phyloP scores from a whole-genome alignment of 37 sponge, comb jelly and placozoan genomes.

The Geodia barretti region DNA sequence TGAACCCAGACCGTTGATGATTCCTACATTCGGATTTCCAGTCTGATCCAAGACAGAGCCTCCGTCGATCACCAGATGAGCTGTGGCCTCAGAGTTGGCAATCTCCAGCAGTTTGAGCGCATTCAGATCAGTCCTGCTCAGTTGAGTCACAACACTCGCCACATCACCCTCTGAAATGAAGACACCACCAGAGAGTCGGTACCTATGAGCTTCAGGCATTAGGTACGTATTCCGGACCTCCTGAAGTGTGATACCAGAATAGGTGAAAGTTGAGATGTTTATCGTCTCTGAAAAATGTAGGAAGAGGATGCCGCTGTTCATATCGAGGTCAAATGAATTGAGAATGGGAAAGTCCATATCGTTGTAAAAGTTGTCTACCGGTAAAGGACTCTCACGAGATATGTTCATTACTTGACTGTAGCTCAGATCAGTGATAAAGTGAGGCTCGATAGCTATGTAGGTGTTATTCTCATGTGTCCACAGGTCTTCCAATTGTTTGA shows the following conservation, averaged over 20 bases:
- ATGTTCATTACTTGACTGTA: slow-evolving; percentile 59
- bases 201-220: slow-evolving; percentile 25
- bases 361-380: slow-evolving; percentile 45
- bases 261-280: slow-evolving; percentile 65
- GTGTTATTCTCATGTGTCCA: slow-evolving; percentile 71
- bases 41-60: slow-evolving; percentile 72
- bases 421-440: slow-evolving; percentile 75
- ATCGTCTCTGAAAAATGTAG: slow-evolving; percentile 89
- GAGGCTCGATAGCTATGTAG: slow-evolving; percentile 61
- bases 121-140: slow-evolving; percentile 76
- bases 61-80: slow-evolving; percentile 63
- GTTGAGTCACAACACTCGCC: slow-evolving; percentile 41
- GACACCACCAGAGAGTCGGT: slow-evolving; percentile 61
- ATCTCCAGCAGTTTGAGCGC: slow-evolving; percentile 73
- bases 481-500: slow-evolving; percentile 73
- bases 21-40: slow-evolving; percentile 65
- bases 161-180: slow-evolving; percentile 56
- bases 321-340: slow-evolving; percentile 74
- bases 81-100: slow-evolving; percentile 34
- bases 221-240: slow-evolving; percentile 57
- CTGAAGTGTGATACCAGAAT: slow-evolving; percentile 61
- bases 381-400: slow-evolving; percentile 23
- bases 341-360: slow-evolving; percentile 68
- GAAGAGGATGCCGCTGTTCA: slow-evolving; percentile 69
- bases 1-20: slow-evolving; percentile 60